Conservation (phyloP, 2,888 invertebrate species). For the Conistra vaccinii region DNA sequence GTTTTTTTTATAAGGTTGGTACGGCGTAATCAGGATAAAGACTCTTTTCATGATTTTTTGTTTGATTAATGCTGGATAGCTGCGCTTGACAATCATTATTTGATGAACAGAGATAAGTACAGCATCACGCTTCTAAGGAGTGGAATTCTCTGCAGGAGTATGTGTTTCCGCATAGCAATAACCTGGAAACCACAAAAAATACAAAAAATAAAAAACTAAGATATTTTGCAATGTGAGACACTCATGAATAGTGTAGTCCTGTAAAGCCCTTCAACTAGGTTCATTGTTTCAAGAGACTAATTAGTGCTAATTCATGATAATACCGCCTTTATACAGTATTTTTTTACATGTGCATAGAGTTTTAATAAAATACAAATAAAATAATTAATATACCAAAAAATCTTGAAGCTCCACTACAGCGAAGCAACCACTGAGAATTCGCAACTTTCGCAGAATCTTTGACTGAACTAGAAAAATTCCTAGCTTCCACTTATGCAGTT, state of each 20-base stretch:
- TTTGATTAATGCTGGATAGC: background rate
- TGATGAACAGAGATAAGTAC: no score
- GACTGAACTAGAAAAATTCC: no score
- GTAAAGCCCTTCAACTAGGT: background rate
- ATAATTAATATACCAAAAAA: background rate
- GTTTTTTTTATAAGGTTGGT: constrained; percentile 25
- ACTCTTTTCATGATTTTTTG: constrained; percentile 11
- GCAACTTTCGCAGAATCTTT: background rate
- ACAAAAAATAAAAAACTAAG: no score
- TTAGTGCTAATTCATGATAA: background rate
- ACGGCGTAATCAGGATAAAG: background rate
- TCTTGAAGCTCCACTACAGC: background rate
- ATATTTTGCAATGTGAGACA: no score
- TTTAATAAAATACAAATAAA: no score
- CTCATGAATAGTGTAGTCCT: no score
- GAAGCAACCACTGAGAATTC: background rate
- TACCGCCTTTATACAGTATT: no score
- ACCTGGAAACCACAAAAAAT: background rate
- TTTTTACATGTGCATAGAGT: no score
- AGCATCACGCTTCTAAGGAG: background rate
- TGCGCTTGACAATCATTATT: background rate
- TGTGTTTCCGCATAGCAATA: background rate
- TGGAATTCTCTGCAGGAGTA: background rate
- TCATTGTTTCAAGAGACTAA: background rate
- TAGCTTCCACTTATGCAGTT: background rate